phyloP scores from a whole-genome alignment of 2,888 invertebrate genomes.

The Pristionchus japonicus region DNA sequence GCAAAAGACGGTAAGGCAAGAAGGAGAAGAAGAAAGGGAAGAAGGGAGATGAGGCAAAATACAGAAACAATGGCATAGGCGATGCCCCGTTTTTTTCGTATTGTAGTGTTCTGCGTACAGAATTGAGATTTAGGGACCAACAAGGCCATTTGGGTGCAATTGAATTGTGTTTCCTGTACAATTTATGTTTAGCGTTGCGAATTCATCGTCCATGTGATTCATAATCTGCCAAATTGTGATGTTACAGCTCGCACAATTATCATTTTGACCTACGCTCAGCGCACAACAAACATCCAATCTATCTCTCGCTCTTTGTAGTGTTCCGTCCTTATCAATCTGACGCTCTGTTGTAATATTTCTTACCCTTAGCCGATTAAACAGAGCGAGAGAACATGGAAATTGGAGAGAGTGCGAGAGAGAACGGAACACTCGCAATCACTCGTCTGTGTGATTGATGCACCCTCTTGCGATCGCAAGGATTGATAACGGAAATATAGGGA shows the following conservation, averaged over 20 bases:
- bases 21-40: neutral
- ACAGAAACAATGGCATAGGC: neutral
- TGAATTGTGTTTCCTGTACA: neutral
- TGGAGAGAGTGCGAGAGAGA: neutral
- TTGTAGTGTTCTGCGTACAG: neutral
- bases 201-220: neutral
- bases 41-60: neutral
- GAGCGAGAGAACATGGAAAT: too few relatives aligned
- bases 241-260: too few relatives aligned
- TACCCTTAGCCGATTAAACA: too few relatives aligned
- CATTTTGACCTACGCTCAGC: neutral
- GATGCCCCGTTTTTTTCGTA: neutral
- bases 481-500: neutral
- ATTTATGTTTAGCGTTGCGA: neutral
- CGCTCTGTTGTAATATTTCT: too few relatives aligned
- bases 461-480: neutral
- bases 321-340: neutral
- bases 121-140: neutral
- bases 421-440: too few relatives aligned
- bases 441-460: neutral
- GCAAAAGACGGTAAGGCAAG: neutral
- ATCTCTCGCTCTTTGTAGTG: neutral
- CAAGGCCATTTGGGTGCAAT: neutral
- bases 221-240: neutral
- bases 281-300: neutral